Percentiles rank a stretch among this genome's conserved stretches.
These are phyloP conservation scores for Diachasma alloeum DNA, from an alignment of 1,140 invertebrate genomes.

Conservation along the genomic window DNA sequence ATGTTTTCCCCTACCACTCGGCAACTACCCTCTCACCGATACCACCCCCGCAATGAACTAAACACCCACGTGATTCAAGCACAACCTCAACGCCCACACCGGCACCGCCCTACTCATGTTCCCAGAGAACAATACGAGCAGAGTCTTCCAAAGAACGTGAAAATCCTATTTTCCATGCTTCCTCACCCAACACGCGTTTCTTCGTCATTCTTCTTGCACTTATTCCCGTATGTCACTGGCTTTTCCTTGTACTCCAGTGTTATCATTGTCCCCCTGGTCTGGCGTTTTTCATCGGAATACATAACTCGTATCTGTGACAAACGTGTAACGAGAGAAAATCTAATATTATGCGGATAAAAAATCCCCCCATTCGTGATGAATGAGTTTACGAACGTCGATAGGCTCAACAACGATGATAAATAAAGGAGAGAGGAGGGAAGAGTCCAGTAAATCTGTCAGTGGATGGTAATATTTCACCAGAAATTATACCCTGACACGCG, in stretches of 20 bases:
- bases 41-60: constrained; percentile 34
- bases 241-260: background rate
- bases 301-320: background rate
- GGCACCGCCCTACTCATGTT: constrained; percentile 20
- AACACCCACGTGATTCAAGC: constrained; percentile 37
- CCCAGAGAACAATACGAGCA: background rate
- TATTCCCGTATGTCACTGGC: background rate
- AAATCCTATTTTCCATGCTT: background rate
- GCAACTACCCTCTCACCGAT: constrained; percentile 1
- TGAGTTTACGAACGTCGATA: too few relatives aligned
- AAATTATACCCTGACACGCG: too few relatives aligned
- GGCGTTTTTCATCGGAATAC: background rate
- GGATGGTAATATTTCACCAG: too few relatives aligned
- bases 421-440: too few relatives aligned
- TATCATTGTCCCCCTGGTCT: too few relatives aligned
- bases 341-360: background rate
- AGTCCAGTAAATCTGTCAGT: too few relatives aligned
- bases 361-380: too few relatives aligned
- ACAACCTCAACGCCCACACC: constrained; percentile 35
- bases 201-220: background rate
- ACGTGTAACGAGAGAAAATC: too few relatives aligned
- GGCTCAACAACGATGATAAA: too few relatives aligned
- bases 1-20: background rate
- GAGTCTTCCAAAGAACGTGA: background rate
- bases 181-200: background rate